phyloP scores from a whole-genome alignment of 2,888 invertebrate genomes.

The Omphaloscelis lunosa region DNA sequence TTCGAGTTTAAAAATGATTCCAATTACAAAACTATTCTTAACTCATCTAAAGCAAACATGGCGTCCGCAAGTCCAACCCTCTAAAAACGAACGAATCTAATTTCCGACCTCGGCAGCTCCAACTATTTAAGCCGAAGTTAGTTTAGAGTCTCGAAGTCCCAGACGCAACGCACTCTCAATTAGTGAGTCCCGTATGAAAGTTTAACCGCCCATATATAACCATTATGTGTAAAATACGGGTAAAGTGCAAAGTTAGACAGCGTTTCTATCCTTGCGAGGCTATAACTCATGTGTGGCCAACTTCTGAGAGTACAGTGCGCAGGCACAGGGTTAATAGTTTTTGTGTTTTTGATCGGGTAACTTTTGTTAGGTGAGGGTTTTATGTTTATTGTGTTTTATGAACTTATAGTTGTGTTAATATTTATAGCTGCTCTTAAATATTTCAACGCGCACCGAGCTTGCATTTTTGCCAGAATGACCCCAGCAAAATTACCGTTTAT shows the following conservation, averaged over 20 bases:
- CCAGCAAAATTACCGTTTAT: neutral
- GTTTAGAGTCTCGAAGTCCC: constrained; percentile 63
- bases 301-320: constrained; percentile 82
- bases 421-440: neutral
- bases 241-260: constrained; percentile 90
- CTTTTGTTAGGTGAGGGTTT: constrained; percentile 20
- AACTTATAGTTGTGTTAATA: neutral
- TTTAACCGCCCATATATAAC: constrained; percentile 87
- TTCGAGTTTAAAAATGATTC: constrained; percentile 30
- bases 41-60: constrained; percentile 32
- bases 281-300: constrained; percentile 88
- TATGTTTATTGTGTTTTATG: constrained; percentile 31
- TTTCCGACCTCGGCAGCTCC: constrained; percentile 59
- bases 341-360: constrained; percentile 39
- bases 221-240: constrained; percentile 89
- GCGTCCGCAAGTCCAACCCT: constrained; percentile 40
- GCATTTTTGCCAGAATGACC: neutral
- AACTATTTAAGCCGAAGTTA: constrained; percentile 67
- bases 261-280: constrained; percentile 88
- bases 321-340: constrained; percentile 59
- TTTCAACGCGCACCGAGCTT: neutral
- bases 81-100: constrained; percentile 68
- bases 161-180: constrained; percentile 87
- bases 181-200: constrained; percentile 82
- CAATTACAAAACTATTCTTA: constrained; percentile 40